Evolutionary conservation across 1,140 invertebrate species (phyloP), one percentile per base, ranked within the genome.

Genomic region (Drosophila orosa): DNA sequence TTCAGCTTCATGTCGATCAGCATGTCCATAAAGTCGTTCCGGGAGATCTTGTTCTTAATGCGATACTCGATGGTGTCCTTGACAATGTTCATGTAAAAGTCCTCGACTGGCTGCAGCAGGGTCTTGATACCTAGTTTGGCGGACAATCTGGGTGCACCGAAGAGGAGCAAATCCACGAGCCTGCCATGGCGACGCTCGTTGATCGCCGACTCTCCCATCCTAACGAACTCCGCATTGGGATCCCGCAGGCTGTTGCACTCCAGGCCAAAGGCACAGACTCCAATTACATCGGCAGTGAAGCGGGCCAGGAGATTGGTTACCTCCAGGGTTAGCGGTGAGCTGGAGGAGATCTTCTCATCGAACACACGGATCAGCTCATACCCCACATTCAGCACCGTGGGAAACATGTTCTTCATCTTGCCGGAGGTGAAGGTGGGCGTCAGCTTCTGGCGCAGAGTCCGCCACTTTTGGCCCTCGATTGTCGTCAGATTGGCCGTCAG

Each of bases 201-300:
- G 5, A 84, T 12, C 3, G 61, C 60, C 1, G 35, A 27, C 1
- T 12, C 39, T 7, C 72, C 80, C 79, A 83, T 82, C 4, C 9
- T 17, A 2, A 78, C 69, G 15, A 95, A 95, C 65, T 94, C 92
- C 0, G 93, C 92, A 8, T 94, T 87, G 0, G 93, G 90, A 75
- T 94, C 91, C 3, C 66, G 37, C 5, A 86, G 24, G 22, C 93
- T 93, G 52, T 94, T 93, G 67, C 94, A 93, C 27, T 95, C 92
- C 8, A 95, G 92, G 0, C 95, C 95, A 83, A 95, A 95, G 4
- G 94, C 94, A 25, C 94, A 93, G 37, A 92, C 93, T 0, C 93
- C 94, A 17, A 95, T 94, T 0, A 91, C 79, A 55, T 92, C 91
- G 1, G 83, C 78, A 3, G 89, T 92, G 40, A 79, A 92, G 17